phyloP scores from a whole-genome alignment of 2,113 vertebrate genomes.

The Mus pahari region DNA sequence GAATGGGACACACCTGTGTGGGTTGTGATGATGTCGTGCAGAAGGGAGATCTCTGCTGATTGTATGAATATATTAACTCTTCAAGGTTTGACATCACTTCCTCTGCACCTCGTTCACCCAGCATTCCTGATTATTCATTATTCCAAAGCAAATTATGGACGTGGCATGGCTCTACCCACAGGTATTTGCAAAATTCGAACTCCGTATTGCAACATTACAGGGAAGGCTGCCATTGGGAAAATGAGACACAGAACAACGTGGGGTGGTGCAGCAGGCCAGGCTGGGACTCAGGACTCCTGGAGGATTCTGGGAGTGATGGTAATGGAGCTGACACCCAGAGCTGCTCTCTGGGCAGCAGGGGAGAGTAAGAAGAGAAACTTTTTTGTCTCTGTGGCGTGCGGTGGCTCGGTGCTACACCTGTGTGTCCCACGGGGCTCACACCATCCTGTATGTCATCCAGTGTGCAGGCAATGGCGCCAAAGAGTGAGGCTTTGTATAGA shows the following conservation, averaged over 20 bases:
- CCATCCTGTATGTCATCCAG: too few species aligned
- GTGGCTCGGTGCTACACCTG: rapidly evolving
- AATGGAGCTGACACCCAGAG: background rate
- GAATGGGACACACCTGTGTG: background rate
- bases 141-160: background rate
- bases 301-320: background rate
- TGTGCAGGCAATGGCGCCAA: rapidly evolving
- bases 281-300: background rate
- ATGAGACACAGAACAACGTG: background rate
- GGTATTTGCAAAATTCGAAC: background rate
- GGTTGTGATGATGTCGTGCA: background rate
- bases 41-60: background rate
- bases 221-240: background rate
- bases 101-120: background rate
- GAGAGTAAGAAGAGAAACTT: too few species aligned
- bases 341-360: background rate
- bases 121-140: background rate
- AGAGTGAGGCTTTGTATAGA: background rate
- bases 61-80: background rate
- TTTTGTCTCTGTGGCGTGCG: rapidly evolving
- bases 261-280: background rate
- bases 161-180: background rate
- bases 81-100: background rate
- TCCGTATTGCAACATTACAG: background rate
- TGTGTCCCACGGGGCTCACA: background rate